Percentiles rank a stretch among this genome's conserved stretches.
Evolutionary conservation across 2,113 vertebrate species (phyloP).

Genomic region (Bettongia penicillata): DNA sequence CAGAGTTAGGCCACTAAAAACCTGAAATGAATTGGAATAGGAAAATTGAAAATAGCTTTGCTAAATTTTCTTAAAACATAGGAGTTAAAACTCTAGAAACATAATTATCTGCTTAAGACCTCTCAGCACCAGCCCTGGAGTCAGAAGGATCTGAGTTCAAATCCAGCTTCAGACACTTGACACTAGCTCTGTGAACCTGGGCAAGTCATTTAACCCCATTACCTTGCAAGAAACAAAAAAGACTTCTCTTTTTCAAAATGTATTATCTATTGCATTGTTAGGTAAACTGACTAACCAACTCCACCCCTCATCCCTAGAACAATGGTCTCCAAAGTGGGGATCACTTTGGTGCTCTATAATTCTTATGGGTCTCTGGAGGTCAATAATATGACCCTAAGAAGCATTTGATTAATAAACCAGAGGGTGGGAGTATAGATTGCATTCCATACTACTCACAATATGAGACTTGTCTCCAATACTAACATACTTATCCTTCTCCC

Average conservation of each 20-base stretch:
- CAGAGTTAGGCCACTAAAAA: slow-evolving; percentile 11
- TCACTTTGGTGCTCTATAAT: neutral
- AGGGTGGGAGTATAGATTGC: neutral
- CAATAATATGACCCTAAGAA: neutral
- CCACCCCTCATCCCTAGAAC: neutral
- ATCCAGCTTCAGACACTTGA: no score
- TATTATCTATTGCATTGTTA: neutral
- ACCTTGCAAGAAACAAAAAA: neutral
- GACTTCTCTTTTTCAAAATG: neutral
- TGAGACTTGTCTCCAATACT: neutral
- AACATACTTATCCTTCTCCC: neutral
- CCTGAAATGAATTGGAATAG: neutral
- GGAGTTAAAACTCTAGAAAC: slow-evolving; percentile 17
- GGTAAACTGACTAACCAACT: neutral
- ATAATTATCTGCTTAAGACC: neutral
- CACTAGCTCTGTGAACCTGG: no score
- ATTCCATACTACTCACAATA: neutral
- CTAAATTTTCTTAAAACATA: slow-evolving; percentile 27
- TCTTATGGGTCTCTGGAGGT: neutral
- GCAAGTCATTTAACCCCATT: no score
- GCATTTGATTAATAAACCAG: neutral
- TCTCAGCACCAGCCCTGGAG: neutral
- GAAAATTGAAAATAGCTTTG: neutral
- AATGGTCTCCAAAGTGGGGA: neutral
- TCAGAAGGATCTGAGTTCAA: no score